Evolutionary conservation across 2,113 vertebrate species (phyloP), one percentile per base, ranked within the genome.

Genomic region (Merops nubicus): DNA sequence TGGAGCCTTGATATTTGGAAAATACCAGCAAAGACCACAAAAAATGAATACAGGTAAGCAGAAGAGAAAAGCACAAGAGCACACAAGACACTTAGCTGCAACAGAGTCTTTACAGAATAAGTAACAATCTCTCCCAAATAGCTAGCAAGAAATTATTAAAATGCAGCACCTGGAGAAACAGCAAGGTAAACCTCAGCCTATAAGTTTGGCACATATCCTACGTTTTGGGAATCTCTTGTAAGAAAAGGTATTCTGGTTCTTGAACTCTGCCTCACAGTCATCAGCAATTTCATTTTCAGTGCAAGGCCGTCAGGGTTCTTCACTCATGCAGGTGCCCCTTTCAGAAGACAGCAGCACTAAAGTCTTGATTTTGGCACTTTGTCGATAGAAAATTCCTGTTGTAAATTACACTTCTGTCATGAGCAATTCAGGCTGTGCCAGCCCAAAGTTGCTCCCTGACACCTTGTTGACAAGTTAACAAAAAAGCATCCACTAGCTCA

Each of bases 271-370:
- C 25, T 73, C 63, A 65, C 83, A 85, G 76, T 65, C 42, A 85
- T 23, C 68, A 75, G 31, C 20, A 53, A 57, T 67, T 48, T 53
- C 14, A 53, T 54, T 38, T 85, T 54, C 25, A 40, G 12, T 42
- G 26, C 42, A 78, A 80, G 1, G 2, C 7, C 0, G 0, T 40
- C 14, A 60, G 23, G 33, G 60, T 56, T 85, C 19, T 29, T 50
- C 20, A 18, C 14, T 54, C 50, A 4, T 2, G 5, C 28, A 68
- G 47, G 5, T 74, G 22, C 4, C 14, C 7, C 36, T 85, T 60
- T 80, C 79, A 82, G 74, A 82, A 77, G 31, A 50, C 54, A n/a
- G 42, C 9, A 34, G 31, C 1, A 6, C 28, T 11, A 87, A 84
- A 38, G 26, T 13, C 23, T 85, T 34, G 29, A 42, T 81, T 84